Evolutionary conservation across 2,888 invertebrate species (phyloP).

Genomic region (Gasteruption jaculator): DNA sequence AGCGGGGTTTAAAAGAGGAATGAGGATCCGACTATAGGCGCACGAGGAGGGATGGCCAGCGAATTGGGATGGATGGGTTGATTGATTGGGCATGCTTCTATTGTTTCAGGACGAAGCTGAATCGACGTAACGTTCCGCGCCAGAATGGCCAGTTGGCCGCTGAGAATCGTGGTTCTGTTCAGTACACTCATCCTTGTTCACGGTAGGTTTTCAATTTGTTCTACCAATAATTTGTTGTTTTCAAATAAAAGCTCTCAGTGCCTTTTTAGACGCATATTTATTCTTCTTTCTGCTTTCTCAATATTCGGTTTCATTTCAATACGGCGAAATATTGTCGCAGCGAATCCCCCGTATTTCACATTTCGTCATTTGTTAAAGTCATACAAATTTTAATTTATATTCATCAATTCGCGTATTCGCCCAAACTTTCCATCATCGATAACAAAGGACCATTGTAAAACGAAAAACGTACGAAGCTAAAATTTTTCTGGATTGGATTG

Average conservation of each 20-base stretch:
- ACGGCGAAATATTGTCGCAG: slow-evolving; percentile 9
- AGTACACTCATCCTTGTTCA: slow-evolving; percentile 47
- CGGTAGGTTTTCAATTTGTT: slow-evolving; percentile 38
- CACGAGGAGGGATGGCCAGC: slow-evolving; percentile 25
- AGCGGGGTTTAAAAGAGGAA: slow-evolving; percentile 28
- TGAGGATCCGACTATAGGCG: slow-evolving; percentile 27
- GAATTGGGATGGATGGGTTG: slow-evolving; percentile 42
- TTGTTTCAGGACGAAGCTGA: slow-evolving; percentile 52
- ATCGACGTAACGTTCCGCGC: slow-evolving; percentile 51
- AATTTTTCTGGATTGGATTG: no score
- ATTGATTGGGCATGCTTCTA: slow-evolving; percentile 48
- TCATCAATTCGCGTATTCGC: no score
- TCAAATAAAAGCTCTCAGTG: no score
- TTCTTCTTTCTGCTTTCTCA: slow-evolving; percentile 5
- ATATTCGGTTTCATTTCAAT: neutral
- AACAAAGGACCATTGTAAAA: no score
- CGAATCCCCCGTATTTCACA: neutral
- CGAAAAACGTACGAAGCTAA: no score
- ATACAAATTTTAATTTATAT: no score
- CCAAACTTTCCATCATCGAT: no score
- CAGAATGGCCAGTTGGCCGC: slow-evolving; percentile 48
- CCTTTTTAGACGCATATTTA: no score
- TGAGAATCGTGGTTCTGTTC: slow-evolving; percentile 46
- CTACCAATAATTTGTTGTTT: slow-evolving; percentile 13
- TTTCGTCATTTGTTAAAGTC: no score